These are phyloP conservation scores for Corynorhinus townsendii DNA, from an alignment of 2,113 vertebrate species.

Conservation along the genomic window DNA sequence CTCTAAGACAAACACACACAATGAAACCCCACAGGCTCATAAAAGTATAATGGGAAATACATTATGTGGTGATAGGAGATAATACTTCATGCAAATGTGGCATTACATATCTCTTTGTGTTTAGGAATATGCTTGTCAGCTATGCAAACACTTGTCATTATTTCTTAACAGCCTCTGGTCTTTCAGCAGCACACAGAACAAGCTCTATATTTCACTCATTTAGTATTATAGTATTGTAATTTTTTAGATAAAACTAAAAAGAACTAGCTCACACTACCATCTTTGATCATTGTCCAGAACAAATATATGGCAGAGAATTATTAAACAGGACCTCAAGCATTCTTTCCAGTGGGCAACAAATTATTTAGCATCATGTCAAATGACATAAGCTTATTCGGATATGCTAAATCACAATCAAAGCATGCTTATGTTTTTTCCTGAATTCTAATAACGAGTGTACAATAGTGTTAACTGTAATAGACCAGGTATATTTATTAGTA, in stretches of 20 bases:
- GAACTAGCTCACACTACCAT: background rate
- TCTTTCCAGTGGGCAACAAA: background rate
- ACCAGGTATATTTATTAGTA: background rate
- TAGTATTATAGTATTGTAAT: background rate
- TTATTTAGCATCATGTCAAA: slow-evolving; percentile 37
- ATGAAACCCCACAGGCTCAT: slow-evolving; percentile 50
- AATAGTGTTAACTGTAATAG: background rate
- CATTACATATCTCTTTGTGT: slow-evolving; percentile 61
- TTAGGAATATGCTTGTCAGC: slow-evolving; percentile 59
- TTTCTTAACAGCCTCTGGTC: slow-evolving; percentile 56
- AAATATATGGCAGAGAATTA: slow-evolving; percentile 47
- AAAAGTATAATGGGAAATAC: slow-evolving; percentile 76
- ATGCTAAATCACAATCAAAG: background rate
- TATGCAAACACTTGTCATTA: slow-evolving; percentile 66
- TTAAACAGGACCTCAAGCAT: background rate
- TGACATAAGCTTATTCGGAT: slow-evolving; percentile 35
- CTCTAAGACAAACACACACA: slow-evolving; percentile 50
- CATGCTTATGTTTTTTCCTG: background rate
- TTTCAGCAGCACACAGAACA: slow-evolving; percentile 52
- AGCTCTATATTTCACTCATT: slow-evolving; percentile 34
- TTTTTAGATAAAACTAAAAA: slow-evolving; percentile 53
- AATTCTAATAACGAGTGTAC: slow-evolving; percentile 24
- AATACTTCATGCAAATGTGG: slow-evolving; percentile 74
- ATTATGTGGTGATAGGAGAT: slow-evolving; percentile 73
- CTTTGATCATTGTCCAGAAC: slow-evolving; percentile 41